Conservation (phyloP, 1,140 invertebrate species). For the Megalonaias nervosa region DNA sequence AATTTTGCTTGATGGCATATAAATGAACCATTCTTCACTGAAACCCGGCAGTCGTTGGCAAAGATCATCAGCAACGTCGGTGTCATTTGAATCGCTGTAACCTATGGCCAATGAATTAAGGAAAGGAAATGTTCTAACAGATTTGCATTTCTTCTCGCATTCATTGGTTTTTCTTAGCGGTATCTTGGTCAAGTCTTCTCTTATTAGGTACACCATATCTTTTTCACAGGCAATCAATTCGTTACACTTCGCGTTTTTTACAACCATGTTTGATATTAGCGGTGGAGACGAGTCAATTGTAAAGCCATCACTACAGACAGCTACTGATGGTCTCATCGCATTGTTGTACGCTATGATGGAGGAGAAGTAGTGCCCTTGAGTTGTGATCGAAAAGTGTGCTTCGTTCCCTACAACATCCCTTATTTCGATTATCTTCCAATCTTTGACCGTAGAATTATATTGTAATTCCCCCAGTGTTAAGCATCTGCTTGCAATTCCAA, state of each 20-base stretch:
- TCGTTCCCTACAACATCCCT: not conserved
- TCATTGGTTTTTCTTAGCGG: too few relatives aligned
- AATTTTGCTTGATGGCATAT: too few relatives aligned
- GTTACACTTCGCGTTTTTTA: constrained; percentile 22
- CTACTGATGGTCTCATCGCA: constrained; percentile 41
- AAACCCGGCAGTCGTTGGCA: too few relatives aligned
- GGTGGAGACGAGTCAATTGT: constrained; percentile 43
- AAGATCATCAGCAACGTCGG: too few relatives aligned
- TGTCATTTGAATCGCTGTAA: too few relatives aligned
- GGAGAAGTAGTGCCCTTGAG: constrained; percentile 23
- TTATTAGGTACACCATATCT: too few relatives aligned
- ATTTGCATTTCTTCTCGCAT: too few relatives aligned
- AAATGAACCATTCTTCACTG: too few relatives aligned
- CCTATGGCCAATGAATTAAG: too few relatives aligned
- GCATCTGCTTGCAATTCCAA: constrained; percentile 32
- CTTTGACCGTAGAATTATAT: not conserved
- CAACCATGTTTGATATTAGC: constrained; percentile 23
- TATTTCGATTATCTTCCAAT: not conserved
- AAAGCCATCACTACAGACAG: constrained; percentile 50
- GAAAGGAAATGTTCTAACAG: too few relatives aligned
- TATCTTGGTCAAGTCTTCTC: too few relatives aligned
- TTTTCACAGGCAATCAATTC: constrained; percentile 24
- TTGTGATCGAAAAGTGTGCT: not conserved
- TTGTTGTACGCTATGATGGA: constrained; percentile 50
- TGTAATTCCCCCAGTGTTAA: constrained; percentile 25